These are phyloP conservation scores for Amphiprion percula DNA, from an alignment of 2,113 vertebrate genomes.

Conservation along the genomic window DNA sequence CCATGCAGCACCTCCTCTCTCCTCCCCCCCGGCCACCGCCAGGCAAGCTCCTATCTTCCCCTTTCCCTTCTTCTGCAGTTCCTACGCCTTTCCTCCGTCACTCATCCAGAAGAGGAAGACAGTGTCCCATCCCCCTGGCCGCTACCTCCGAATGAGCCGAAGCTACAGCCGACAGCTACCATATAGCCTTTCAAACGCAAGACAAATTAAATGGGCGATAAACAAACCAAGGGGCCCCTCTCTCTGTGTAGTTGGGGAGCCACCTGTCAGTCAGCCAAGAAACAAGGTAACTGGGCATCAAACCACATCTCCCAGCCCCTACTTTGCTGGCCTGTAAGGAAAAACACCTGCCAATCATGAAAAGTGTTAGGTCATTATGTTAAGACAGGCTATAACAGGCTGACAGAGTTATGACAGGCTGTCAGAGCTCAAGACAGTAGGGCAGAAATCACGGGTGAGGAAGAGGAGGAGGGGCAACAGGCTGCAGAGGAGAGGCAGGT, in stretches of 20 bases:
- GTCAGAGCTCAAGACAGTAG: constrained; percentile 70
- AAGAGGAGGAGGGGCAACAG: constrained; percentile 21
- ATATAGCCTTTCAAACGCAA: constrained; percentile 51
- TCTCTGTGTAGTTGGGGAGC: constrained; percentile 35
- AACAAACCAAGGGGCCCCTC: constrained; percentile 52
- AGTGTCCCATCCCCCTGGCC: constrained; percentile 40
- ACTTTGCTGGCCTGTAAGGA: constrained; percentile 62
- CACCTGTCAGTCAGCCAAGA: constrained; percentile 67
- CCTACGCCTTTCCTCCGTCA: constrained; percentile 50
- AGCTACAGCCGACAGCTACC: constrained; percentile 29
- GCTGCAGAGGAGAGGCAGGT: constrained; percentile 32
- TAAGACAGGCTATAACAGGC: constrained; percentile 67
- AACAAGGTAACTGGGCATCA: constrained; percentile 60
- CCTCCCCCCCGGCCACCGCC: constrained; percentile 38
- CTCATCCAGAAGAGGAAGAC: constrained; percentile 45
- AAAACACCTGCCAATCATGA: constrained; percentile 80
- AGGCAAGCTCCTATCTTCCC: constrained; percentile 50
- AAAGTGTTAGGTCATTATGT: constrained; percentile 80
- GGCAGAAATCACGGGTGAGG: constrained; percentile 42
- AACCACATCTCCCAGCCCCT: constrained; percentile 34
- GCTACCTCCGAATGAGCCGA: constrained; percentile 31
- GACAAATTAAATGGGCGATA: constrained; percentile 55
- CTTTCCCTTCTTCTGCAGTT: constrained; percentile 35
- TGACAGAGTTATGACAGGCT: constrained; percentile 72
- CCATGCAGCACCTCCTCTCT: constrained; percentile 20